A percentile compares a stretch with the other conserved stretches of the same genome.
phyloP scores from a whole-genome alignment of 2,113 vertebrate genomes.

The Pardalotus punctatus region DNA sequence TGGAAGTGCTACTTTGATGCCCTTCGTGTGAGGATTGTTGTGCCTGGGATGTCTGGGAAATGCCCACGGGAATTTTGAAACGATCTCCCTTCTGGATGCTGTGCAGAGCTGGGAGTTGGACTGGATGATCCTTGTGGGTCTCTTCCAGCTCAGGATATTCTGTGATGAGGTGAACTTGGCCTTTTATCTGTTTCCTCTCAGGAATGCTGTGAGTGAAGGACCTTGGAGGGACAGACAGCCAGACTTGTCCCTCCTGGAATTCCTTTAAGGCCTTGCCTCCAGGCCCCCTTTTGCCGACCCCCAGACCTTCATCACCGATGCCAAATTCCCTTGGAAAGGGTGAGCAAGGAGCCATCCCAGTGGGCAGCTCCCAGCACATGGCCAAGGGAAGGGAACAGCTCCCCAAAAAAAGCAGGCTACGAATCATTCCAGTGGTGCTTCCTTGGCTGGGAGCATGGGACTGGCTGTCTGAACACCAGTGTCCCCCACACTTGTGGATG shows the following conservation, averaged over 20 bases:
- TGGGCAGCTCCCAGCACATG: neutral
- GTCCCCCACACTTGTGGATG: accelerated
- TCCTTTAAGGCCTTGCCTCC: neutral
- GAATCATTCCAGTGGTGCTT: neutral
- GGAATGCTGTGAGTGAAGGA: neutral
- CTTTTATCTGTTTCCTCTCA: neutral
- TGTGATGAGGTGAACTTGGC: neutral
- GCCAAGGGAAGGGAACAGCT: neutral
- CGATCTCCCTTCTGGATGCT: neutral
- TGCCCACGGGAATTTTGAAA: neutral
- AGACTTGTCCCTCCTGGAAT: neutral
- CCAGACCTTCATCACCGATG: neutral
- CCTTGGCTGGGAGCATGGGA: neutral
- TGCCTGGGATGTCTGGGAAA: neutral
- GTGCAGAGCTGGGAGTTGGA: neutral
- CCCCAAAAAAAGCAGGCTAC: neutral
- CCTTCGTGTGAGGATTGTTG: neutral
- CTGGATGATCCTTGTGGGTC: neutral
- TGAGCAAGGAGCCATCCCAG: neutral
- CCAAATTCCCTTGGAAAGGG: neutral
- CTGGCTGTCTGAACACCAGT: neutral
- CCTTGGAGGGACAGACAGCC: neutral
- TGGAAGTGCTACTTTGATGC: accelerated
- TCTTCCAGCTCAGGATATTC: neutral
- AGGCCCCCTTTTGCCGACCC: neutral